Evolutionary conservation across 2,888 invertebrate genomes (phyloP).

Genomic region (Tenthredo amoena): DNA sequence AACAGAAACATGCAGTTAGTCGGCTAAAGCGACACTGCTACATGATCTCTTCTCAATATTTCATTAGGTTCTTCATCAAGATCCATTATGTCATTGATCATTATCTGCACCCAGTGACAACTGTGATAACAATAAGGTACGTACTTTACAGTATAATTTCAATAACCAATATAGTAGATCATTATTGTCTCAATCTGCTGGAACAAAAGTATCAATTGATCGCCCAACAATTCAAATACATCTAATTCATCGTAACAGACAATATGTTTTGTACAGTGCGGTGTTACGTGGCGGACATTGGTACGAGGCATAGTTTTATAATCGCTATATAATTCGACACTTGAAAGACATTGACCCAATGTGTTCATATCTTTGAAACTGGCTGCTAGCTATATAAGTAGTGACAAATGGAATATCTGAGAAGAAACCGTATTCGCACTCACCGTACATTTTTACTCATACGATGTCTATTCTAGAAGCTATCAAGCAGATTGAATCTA

Average conservation of each 20-base stretch:
- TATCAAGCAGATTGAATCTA: not conserved
- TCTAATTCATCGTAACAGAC: not conserved
- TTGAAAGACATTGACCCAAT: not conserved
- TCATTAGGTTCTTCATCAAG: not conserved
- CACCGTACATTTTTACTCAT: constrained; percentile 4
- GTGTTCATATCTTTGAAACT: not conserved
- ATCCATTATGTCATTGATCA: not conserved
- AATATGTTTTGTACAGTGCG: not conserved
- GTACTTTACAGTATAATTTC: not conserved
- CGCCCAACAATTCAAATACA: not conserved
- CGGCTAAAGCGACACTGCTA: not conserved
- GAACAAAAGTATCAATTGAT: not conserved
- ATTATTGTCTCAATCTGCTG: not conserved
- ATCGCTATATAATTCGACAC: not conserved
- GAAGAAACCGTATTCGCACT: not conserved
- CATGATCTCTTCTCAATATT: not conserved
- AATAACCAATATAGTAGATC: not conserved
- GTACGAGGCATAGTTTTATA: not conserved
- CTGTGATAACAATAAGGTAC: not conserved
- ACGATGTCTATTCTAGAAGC: not conserved
- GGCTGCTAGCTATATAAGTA: not conserved
- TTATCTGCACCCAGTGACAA: not conserved
- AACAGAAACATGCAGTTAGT: not conserved
- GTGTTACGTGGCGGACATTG: not conserved
- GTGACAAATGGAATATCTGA: not conserved